A percentile compares a stretch with the other conserved stretches of the same genome.
Conservation (phyloP, 1,140 invertebrate genomes). For the Listronotus bonariensis region DNA sequence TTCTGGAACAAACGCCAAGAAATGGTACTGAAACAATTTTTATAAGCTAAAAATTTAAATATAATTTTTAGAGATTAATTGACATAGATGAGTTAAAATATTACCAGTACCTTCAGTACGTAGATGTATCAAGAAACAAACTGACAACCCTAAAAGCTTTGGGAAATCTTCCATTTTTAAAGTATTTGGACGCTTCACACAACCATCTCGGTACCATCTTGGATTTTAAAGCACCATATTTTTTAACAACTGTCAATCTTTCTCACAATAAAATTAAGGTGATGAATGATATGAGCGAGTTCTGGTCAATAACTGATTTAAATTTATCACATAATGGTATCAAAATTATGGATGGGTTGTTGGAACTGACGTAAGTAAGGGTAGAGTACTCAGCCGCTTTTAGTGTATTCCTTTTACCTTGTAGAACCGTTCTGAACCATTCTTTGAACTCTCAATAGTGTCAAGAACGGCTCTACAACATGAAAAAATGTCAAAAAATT, state of each 20-base stretch:
- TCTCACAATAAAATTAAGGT: slow-evolving; percentile 40
- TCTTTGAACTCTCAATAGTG: no score
- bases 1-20: neutral
- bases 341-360: slow-evolving; percentile 38
- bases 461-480: no score
- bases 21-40: neutral
- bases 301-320: slow-evolving; percentile 48
- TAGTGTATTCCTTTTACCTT: no score
- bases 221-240: slow-evolving; percentile 45
- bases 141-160: slow-evolving; percentile 37
- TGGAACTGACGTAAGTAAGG: slow-evolving; percentile 39
- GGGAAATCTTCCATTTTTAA: slow-evolving; percentile 41
- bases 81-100: slow-evolving; percentile 39
- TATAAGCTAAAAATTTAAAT: neutral
- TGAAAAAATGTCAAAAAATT: no score
- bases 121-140: slow-evolving; percentile 46
- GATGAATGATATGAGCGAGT: slow-evolving; percentile 43
- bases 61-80: slow-evolving; percentile 36
- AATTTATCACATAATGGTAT: slow-evolving; percentile 46
- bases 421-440: no score
- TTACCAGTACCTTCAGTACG: slow-evolving; percentile 45
- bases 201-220: slow-evolving; percentile 41
- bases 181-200: slow-evolving; percentile 46
- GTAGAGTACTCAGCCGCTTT: no score
- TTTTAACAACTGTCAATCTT: slow-evolving; percentile 44